Conservation (phyloP, 2,797 vertebrate species). For the Thamnophis elegans region DNA sequence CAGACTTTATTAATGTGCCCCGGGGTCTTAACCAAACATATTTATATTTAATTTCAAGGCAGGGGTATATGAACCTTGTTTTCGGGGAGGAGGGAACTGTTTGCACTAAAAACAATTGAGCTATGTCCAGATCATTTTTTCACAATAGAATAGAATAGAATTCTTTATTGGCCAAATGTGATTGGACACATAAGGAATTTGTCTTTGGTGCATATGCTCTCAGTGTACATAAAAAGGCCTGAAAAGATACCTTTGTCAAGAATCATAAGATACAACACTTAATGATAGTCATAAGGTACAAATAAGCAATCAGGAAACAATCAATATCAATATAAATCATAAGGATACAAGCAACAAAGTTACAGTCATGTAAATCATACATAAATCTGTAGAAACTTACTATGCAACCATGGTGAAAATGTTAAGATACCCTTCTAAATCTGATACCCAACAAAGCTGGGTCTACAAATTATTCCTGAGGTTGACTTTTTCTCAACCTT, state of each 20-base stretch:
- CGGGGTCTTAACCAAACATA: not conserved
- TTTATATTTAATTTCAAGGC: not conserved
- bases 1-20: not conserved
- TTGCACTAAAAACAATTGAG: not conserved
- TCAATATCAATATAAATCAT: too few relatives aligned
- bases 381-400: not conserved
- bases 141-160: too few relatives aligned
- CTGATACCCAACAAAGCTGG: not conserved
- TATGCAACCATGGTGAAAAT: not conserved
- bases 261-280: too few relatives aligned
- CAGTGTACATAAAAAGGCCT: too few relatives aligned
- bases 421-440: not conserved
- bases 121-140: not conserved
- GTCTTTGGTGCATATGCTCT: too few relatives aligned
- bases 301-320: too few relatives aligned
- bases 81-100: fast-evolving
- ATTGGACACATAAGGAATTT: too few relatives aligned
- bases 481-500: not conserved
- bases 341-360: too few relatives aligned
- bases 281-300: too few relatives aligned
- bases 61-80: not conserved
- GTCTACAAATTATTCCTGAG: not conserved
- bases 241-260: too few relatives aligned
- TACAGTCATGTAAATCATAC: too few relatives aligned
- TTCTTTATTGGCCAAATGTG: too few relatives aligned